Percentiles rank a stretch among this genome's conserved stretches.
Conservation (phyloP, 1,140 invertebrate genomes). For the Drosophila tsacasi region DNA sequence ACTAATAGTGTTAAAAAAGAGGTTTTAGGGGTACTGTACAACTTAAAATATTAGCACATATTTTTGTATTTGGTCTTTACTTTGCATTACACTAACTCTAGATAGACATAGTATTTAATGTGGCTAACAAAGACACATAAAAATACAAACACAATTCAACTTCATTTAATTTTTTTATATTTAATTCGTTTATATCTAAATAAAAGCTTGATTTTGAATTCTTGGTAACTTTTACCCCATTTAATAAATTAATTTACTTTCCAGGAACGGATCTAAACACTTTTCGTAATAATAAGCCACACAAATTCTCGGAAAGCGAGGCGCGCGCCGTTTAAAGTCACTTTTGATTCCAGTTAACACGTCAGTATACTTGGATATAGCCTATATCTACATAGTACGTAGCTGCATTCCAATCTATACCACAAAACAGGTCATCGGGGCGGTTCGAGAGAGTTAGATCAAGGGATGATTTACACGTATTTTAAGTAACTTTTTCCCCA, state of each 20-base stretch:
- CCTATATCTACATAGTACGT: not conserved
- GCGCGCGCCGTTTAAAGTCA: slow-evolving; percentile 16
- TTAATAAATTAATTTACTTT: slow-evolving; percentile 20
- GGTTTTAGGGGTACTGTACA: too few relatives aligned
- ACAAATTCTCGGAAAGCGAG: slow-evolving; percentile 23
- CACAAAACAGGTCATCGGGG: slow-evolving; percentile 45
- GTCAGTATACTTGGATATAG: slow-evolving; percentile 16
- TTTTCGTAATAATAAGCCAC: slow-evolving; percentile 1
- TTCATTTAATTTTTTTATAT: not conserved
- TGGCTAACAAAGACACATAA: not conserved
- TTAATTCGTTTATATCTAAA: too few relatives aligned
- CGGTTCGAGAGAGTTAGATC: not conserved
- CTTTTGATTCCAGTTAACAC: slow-evolving; percentile 27
- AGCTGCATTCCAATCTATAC: not conserved
- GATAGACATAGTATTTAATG: too few relatives aligned
- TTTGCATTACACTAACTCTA: too few relatives aligned
- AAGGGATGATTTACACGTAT: slow-evolving; percentile 33
- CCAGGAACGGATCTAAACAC: slow-evolving; percentile 1
- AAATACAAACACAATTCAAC: too few relatives aligned
- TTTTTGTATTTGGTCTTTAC: too few relatives aligned
- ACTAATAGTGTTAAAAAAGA: too few relatives aligned
- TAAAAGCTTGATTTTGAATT: too few relatives aligned
- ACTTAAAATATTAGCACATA: too few relatives aligned
- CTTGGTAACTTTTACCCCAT: not conserved
- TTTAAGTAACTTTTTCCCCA: slow-evolving; percentile 60